Evolutionary conservation across 2,888 invertebrate genomes (phyloP).

Genomic region (Germaria angustata): DNA sequence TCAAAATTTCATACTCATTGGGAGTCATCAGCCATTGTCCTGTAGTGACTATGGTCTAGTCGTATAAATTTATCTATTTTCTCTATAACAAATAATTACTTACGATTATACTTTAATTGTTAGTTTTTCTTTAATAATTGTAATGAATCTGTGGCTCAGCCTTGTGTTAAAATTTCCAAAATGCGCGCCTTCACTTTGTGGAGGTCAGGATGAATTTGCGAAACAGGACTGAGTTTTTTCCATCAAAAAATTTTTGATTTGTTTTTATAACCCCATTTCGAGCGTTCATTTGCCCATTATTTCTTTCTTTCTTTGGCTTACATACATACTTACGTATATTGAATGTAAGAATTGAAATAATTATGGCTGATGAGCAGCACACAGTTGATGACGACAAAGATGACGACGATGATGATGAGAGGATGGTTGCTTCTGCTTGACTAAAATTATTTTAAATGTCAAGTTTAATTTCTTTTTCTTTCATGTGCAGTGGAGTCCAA

Average conservation of each 20-base stretch:
- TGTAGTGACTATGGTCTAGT: too few species aligned
- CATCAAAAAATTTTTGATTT: constrained; percentile 19
- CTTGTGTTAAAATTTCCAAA: constrained; percentile 2
- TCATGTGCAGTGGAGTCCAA: constrained; percentile 1
- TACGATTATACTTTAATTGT: not conserved
- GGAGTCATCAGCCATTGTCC: too few species aligned
- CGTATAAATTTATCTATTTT: too few species aligned
- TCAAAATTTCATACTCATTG: not conserved
- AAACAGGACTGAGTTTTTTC: not conserved
- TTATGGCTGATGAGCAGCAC: constrained; percentile 1
- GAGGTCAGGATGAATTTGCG: not conserved
- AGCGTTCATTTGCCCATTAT: not conserved
- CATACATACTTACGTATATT: not conserved
- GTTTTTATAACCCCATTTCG: constrained; percentile 42
- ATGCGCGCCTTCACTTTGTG: constrained; percentile 18
- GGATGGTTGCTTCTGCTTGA: constrained; percentile 11
- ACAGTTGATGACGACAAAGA: not conserved
- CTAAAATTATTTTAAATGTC: constrained; percentile 40
- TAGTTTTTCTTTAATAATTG: not conserved
- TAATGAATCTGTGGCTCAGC: not conserved
- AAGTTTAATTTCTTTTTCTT: constrained; percentile 35
- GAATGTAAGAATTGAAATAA: constrained; percentile 15
- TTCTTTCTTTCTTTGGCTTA: not conserved
- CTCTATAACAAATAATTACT: too few species aligned
- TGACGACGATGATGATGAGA: not conserved